These are phyloP conservation scores for Rallus limicola DNA, from an alignment of 2,113 vertebrate species.

Conservation along the genomic window DNA sequence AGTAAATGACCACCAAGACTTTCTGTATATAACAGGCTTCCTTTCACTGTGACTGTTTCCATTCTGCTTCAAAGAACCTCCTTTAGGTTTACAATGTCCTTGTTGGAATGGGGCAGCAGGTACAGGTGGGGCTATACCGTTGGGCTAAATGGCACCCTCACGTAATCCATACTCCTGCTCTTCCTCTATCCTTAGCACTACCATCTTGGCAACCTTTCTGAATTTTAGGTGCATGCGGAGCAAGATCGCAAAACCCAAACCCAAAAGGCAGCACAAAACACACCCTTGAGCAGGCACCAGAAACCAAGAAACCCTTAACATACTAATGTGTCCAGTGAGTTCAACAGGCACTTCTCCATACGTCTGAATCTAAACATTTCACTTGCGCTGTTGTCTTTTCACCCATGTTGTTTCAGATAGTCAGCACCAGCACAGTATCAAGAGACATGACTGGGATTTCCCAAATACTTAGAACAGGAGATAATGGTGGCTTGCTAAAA, in stretches of 20 bases:
- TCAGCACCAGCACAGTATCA: no score
- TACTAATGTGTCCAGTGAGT: rapidly evolving
- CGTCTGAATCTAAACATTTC: no score
- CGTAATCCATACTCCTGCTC: rapidly evolving
- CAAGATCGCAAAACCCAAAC: background rate
- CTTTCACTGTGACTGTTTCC: background rate
- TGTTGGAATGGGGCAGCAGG: no score
- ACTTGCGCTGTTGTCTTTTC: background rate
- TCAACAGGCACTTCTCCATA: background rate
- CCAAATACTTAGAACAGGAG: background rate
- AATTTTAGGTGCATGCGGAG: rapidly evolving
- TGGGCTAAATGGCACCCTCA: rapidly evolving
- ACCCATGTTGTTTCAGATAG: rapidly evolving
- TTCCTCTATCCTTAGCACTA: rapidly evolving
- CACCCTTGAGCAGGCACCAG: background rate
- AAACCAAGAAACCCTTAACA: no score
- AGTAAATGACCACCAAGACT: rapidly evolving
- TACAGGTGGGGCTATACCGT: rapidly evolving
- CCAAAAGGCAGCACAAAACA: background rate
- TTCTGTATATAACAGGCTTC: background rate
- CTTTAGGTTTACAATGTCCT: rapidly evolving
- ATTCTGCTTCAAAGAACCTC: rapidly evolving
- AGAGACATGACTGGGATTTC: background rate
- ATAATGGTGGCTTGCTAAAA: background rate
- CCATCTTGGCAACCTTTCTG: background rate